Conservation (phyloP, 2,888 invertebrate genomes). For the Drosophila mimica region DNA sequence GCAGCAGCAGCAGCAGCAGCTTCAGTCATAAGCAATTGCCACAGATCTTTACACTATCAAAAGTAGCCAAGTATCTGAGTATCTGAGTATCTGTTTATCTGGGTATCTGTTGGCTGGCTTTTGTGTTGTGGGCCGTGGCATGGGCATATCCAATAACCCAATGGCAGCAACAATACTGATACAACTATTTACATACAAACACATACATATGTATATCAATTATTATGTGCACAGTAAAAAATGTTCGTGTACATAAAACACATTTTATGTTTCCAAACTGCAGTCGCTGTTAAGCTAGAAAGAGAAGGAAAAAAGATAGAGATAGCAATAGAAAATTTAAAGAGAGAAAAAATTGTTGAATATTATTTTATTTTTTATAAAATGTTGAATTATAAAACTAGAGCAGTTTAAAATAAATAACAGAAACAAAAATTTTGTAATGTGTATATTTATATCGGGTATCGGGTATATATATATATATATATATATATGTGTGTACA, state of each 20-base stretch:
- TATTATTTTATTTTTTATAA: too few species aligned
- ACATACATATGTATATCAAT: not conserved
- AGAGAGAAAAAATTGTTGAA: not conserved
- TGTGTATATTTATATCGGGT: constrained; percentile 14
- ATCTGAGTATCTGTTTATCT: constrained; percentile 23
- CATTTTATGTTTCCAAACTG: not conserved
- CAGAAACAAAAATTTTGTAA: not conserved
- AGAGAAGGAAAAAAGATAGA: not conserved
- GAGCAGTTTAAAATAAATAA: not conserved
- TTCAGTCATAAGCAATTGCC: constrained; percentile 12
- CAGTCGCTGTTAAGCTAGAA: not conserved
- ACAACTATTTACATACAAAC: not conserved
- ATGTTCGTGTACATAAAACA: not conserved
- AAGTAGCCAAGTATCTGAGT: constrained; percentile 29
- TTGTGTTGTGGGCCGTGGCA: constrained; percentile 30
- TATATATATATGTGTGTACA: not conserved
- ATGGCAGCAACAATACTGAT: constrained; percentile 30
- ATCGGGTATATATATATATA: constrained; percentile 44
- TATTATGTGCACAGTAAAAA: not conserved
- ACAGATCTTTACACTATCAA: constrained; percentile 37
- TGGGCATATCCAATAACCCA: constrained; percentile 55
- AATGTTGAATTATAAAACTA: not conserved
- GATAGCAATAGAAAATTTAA: rapidly evolving
- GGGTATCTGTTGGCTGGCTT: constrained; percentile 9
- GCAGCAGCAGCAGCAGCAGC: not conserved